These are phyloP conservation scores for Nesoenas mayeri DNA, from an alignment of 2,113 vertebrate genomes.

Conservation along the genomic window DNA sequence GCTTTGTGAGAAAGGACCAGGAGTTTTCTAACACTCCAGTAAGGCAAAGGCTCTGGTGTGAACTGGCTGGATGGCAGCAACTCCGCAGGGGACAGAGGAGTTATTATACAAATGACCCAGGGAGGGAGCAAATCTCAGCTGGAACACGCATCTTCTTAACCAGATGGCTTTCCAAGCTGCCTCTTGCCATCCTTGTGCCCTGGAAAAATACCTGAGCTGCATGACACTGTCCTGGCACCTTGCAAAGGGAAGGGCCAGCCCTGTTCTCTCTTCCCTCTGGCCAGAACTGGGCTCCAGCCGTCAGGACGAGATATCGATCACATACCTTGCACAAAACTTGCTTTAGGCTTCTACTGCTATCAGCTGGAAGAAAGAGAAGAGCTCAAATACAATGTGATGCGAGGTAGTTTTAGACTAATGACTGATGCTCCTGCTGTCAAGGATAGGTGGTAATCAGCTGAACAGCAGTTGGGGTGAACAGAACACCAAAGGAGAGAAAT, in stretches of 20 bases:
- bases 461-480: neutral
- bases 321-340: neutral
- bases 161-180: neutral
- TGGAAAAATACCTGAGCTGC: neutral
- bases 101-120: neutral
- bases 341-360: neutral
- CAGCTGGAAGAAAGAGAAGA: neutral
- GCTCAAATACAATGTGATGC: neutral
- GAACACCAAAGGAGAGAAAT: neutral
- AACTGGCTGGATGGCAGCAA: neutral
- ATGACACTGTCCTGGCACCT: neutral
- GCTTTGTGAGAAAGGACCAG: neutral
- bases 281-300: neutral
- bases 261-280: neutral
- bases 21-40: neutral
- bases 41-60: neutral
- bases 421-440: neutral
- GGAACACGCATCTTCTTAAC: neutral
- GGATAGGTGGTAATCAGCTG: slow-evolving; percentile 8
- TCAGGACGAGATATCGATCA: rapidly evolving
- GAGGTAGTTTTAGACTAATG: neutral
- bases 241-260: neutral
- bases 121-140: neutral
- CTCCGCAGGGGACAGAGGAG: neutral
- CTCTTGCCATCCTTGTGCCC: neutral